Evolutionary conservation across 2,113 vertebrate species (phyloP).

Genomic region (Corythaixoides concolor): DNA sequence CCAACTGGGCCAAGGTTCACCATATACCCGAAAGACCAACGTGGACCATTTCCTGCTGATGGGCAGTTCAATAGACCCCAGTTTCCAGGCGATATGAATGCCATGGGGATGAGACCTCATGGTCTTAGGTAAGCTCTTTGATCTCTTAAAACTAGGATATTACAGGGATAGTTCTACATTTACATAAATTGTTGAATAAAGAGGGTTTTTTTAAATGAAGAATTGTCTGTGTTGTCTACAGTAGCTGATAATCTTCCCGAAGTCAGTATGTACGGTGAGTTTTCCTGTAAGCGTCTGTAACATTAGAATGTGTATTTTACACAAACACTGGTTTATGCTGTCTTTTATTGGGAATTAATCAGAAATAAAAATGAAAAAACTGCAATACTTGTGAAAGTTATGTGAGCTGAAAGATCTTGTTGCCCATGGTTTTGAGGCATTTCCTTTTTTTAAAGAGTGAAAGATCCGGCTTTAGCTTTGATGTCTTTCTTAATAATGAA

Average conservation of each 20-base stretch:
- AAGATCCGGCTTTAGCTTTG: background rate
- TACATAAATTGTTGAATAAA: background rate
- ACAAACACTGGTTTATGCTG: background rate
- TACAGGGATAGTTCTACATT: background rate
- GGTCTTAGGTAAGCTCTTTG: constrained; percentile 78
- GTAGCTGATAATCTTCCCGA: background rate
- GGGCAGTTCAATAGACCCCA: constrained; percentile 76
- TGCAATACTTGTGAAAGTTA: background rate
- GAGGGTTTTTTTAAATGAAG: background rate
- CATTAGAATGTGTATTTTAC: background rate
- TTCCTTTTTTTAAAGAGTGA: background rate
- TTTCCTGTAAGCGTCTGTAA: background rate
- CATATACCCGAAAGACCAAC: constrained; percentile 80
- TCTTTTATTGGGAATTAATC: background rate
- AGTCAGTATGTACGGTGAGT: background rate
- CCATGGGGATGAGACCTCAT: constrained; percentile 81
- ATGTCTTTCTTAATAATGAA: background rate
- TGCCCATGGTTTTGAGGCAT: background rate
- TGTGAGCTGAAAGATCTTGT: background rate
- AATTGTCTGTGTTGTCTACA: background rate
- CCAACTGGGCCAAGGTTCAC: constrained; percentile 76
- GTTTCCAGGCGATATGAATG: constrained; percentile 77
- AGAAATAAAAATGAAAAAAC: background rate
- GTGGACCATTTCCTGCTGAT: constrained; percentile 78
- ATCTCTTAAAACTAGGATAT: background rate